Percentiles rank a stretch among this genome's conserved stretches.
Conservation (phyloP, 2,113 vertebrate genomes). For the Microcebus murinus region DNA sequence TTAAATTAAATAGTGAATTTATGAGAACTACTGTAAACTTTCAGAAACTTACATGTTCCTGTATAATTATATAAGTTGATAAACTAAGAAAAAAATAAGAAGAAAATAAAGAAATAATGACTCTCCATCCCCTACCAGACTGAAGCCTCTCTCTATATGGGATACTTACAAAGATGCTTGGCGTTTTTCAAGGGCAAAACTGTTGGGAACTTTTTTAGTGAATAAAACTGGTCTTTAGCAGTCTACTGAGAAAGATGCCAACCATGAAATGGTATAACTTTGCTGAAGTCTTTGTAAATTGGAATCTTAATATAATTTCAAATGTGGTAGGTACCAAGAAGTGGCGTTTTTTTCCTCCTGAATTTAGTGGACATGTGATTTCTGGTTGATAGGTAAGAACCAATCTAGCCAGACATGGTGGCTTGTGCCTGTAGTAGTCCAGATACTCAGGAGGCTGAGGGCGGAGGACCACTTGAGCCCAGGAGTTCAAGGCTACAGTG, state of each 20-base stretch:
- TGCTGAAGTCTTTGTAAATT: background rate
- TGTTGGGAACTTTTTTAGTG: background rate
- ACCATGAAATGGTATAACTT: background rate
- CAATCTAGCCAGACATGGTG: background rate
- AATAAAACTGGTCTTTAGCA: background rate
- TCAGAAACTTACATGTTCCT: slow-evolving; percentile 21
- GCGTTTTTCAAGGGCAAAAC: background rate
- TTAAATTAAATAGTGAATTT: slow-evolving; percentile 42
- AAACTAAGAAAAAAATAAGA: background rate
- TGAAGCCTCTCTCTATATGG: background rate
- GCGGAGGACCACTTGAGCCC: too few relatives aligned
- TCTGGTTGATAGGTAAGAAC: background rate
- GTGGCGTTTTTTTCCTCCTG: background rate
- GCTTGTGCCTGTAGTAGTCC: too few relatives aligned
- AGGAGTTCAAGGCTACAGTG: too few relatives aligned
- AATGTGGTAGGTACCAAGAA: background rate
- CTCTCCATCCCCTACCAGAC: background rate
- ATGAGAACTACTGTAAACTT: background rate
- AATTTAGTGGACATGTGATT: background rate
- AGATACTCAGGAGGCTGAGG: too few relatives aligned
- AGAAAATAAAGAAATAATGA: background rate
- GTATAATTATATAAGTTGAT: background rate
- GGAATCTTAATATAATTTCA: background rate
- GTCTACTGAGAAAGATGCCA: background rate
- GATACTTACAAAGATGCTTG: background rate